Conservation (phyloP, 1,140 invertebrate species). For the Drosophila trapezifrons region DNA sequence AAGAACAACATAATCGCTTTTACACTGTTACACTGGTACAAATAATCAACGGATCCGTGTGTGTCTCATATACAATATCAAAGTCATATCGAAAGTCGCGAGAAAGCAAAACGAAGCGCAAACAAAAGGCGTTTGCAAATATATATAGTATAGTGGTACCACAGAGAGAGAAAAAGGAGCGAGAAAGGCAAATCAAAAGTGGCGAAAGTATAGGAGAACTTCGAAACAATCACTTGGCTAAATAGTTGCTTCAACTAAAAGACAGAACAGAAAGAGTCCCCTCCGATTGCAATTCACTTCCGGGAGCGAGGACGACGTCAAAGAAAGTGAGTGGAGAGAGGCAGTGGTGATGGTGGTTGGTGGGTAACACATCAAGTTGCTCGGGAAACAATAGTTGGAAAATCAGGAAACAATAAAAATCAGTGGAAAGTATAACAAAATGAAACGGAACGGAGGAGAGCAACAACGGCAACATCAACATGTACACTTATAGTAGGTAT, state of each 20-base stretch:
- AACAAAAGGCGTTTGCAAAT: slow-evolving; percentile 38
- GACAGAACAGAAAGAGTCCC: slow-evolving; percentile 32
- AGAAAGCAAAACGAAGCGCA: slow-evolving; percentile 39
- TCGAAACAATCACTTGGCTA: slow-evolving; percentile 32
- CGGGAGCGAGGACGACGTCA: slow-evolving; percentile 23
- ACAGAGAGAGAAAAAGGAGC: slow-evolving; percentile 36
- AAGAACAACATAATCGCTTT: slow-evolving; percentile 82
- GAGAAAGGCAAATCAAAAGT: slow-evolving; percentile 38
- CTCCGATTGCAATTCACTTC: slow-evolving; percentile 14
- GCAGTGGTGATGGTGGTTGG: slow-evolving; percentile 1
- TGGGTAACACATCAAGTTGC: slow-evolving; percentile 57
- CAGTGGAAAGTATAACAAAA: slow-evolving; percentile 22
- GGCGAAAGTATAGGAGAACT: slow-evolving; percentile 33
- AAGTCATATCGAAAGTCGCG: slow-evolving; percentile 30
- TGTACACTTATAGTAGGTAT: slow-evolving; percentile 51
- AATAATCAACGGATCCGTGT: slow-evolving; percentile 62
- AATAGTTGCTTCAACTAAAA: slow-evolving; percentile 43
- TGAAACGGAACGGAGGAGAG: slow-evolving; percentile 38
- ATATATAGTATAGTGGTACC: slow-evolving; percentile 11
- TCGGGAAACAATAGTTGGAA: slow-evolving; percentile 37
- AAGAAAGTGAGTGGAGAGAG: slow-evolving; percentile 35
- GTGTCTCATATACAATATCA: slow-evolving; percentile 12
- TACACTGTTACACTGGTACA: slow-evolving; percentile 76
- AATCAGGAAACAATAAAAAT: slow-evolving; percentile 15
- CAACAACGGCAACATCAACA: slow-evolving; percentile 64